phyloP scores from a whole-genome alignment of 2,113 vertebrate species.

The Sphyrna mokarran region DNA sequence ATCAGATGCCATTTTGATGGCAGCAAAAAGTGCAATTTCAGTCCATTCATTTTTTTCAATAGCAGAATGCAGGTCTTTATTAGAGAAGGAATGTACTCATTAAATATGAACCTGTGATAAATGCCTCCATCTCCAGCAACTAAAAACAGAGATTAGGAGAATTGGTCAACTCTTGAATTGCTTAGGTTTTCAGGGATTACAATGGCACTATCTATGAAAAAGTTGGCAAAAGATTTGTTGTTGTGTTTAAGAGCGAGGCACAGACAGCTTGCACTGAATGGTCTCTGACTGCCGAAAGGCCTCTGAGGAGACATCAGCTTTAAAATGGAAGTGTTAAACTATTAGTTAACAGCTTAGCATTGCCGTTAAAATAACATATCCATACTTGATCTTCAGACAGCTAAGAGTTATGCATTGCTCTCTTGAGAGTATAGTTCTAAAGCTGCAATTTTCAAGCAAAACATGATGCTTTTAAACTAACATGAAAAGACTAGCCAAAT shows the following conservation, averaged over 20 bases:
- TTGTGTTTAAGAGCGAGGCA: background rate
- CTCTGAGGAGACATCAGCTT: background rate
- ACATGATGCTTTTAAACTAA: background rate
- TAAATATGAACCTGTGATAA: background rate
- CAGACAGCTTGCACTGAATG: background rate
- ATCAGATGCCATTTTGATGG: background rate
- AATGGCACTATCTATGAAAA: background rate
- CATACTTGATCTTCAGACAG: background rate
- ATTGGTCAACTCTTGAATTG: background rate
- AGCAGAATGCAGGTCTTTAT: background rate
- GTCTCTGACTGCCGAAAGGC: background rate
- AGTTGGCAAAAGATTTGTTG: background rate
- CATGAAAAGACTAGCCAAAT: background rate
- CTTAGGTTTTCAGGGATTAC: background rate
- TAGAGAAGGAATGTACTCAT: background rate
- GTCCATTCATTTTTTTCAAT: background rate
- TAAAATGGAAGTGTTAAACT: background rate
- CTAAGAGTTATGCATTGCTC: background rate
- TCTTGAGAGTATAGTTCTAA: background rate
- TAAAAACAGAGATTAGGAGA: background rate
- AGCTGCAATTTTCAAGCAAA: background rate
- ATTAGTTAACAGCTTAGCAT: background rate
- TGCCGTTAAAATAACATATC: background rate
- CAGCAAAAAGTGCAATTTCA: background rate
- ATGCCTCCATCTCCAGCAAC: background rate